Base-by-base conservation (phyloP, 2,113 vertebrate species). In the Rhinolophus ferrumequinum region DNA sequence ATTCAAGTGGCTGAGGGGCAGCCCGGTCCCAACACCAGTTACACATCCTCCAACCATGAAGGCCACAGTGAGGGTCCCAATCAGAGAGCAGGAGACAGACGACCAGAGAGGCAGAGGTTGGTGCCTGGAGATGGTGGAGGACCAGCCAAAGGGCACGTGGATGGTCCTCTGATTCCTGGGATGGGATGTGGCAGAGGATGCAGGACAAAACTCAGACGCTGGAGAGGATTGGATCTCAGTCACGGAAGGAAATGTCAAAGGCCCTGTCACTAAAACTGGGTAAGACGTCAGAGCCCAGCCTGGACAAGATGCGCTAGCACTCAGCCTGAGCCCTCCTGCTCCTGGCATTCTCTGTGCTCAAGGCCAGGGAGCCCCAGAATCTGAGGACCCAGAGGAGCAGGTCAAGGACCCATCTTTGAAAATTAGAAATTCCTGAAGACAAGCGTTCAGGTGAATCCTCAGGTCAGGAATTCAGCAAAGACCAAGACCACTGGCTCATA, bases 321-420 rank as follows among this genome's bases (percentile, higher is more conserved):
- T n/a, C 58, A 22, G 14, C 14, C 28, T 10, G 3, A 0, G 1
- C 2, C 26, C 18, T 38, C 15, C 0, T 13, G 19, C 0, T 26
- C 1, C 66, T 66, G 15, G 35, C 1, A 18, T 0, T 1, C 35
- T 35, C 75, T 8, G 44, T 1, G 18, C 30, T 83, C 26, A 52
- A 16, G 21, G 15, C 33, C 3, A 4, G 56, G 70, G 92, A 13
- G 1, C 5, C 12, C 18, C 33, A 6, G 47, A 38, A 22, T 28
- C 44, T 38, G 24, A 73, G 6, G 56, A 8, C 15, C 28, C 21
- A 64, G 24, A 41, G 21, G 1, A 35, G 11, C 7, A 82, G 13
- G 7, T 28, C 26, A 15, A 82, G 35, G 9, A 52, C 14, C 26
- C 26, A 8, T 4, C 9, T 33, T n/a, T 44, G 54, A 13, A 41